phyloP scores from a whole-genome alignment of 2,888 invertebrate genomes.

The Biston stratarius region DNA sequence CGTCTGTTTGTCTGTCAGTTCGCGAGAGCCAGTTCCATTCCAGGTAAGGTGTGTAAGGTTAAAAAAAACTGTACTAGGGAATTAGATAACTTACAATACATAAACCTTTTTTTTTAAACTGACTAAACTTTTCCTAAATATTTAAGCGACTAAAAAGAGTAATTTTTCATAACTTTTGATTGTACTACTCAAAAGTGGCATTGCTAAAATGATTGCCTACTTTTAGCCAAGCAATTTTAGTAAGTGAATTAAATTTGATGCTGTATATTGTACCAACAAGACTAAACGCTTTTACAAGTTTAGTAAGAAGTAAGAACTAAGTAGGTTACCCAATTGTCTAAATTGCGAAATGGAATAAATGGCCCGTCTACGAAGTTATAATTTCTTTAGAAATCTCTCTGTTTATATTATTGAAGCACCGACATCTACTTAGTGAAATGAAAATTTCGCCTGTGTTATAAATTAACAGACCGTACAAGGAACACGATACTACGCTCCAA shows the following conservation, averaged over 20 bases:
- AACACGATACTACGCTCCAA: too few species aligned
- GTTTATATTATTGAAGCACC: conserved; percentile 21
- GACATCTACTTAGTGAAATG: conserved; percentile 8
- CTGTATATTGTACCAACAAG: background rate
- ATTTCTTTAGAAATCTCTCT: conserved; percentile 27
- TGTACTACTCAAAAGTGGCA: background rate
- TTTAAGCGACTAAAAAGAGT: background rate
- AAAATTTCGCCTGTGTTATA: conserved; percentile 19
- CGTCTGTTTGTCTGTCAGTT: too few species aligned
- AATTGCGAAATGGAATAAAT: conserved; percentile 32
- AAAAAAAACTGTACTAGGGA: too few species aligned
- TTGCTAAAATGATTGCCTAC: background rate
- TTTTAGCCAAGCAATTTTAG: background rate
- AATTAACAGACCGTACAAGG: too few species aligned
- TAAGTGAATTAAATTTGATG: conserved; percentile 5
- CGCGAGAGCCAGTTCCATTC: too few species aligned
- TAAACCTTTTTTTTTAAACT: too few species aligned
- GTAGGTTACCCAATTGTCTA: conserved; percentile 26
- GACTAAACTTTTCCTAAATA: too few species aligned
- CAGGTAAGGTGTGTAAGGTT: too few species aligned
- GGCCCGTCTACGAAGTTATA: conserved; percentile 31
- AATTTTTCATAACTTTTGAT: background rate
- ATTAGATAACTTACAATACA: too few species aligned
- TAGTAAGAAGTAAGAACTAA: conserved; percentile 11
- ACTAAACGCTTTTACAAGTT: background rate